phyloP scores from a whole-genome alignment of 2,888 invertebrate genomes.

The Ypsolopha scabrella region DNA sequence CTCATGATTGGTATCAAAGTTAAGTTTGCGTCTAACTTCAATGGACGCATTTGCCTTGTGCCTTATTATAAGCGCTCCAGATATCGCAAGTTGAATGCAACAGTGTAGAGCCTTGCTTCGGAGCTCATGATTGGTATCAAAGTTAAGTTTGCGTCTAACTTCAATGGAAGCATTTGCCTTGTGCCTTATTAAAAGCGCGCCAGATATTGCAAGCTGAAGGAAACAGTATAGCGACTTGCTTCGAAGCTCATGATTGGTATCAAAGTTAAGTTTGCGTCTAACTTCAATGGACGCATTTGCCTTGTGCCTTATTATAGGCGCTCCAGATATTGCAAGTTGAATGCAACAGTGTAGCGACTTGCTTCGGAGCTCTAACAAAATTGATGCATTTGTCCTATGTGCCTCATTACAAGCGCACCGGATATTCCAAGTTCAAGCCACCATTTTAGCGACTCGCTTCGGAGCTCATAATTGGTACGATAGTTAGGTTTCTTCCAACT shows the following conservation, averaged over 20 bases:
- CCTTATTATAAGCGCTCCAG: conserved; percentile 78
- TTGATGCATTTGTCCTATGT: too few species aligned
- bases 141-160: conserved; percentile 91
- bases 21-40: conserved; percentile 90
- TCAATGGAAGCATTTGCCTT: conserved; percentile 90
- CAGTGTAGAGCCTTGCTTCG: conserved; percentile 80
- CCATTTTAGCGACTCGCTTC: too few species aligned
- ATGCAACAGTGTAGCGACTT: conserved; percentile 85
- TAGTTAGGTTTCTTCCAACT: too few species aligned
- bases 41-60: conserved; percentile 91
- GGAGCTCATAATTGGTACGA: too few species aligned
- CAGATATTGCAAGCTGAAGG: conserved; percentile 76
- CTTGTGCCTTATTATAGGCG: conserved; percentile 86
- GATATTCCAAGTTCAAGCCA: too few species aligned
- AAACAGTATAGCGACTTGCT: conserved; percentile 84
- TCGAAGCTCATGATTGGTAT: conserved; percentile 71
- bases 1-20: too few species aligned
- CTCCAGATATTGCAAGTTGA: conserved; percentile 65
- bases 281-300: conserved; percentile 92
- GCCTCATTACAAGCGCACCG: too few species aligned
- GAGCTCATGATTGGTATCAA: too few species aligned
- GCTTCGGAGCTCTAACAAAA: conserved; percentile 77
- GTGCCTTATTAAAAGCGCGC: conserved; percentile 83
- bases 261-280: conserved; percentile 93
- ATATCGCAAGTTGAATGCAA: conserved; percentile 81